These are phyloP conservation scores for Orbicella faveolata DNA, from an alignment of 64 coral and sea anemone species.

Conservation along the genomic window DNA sequence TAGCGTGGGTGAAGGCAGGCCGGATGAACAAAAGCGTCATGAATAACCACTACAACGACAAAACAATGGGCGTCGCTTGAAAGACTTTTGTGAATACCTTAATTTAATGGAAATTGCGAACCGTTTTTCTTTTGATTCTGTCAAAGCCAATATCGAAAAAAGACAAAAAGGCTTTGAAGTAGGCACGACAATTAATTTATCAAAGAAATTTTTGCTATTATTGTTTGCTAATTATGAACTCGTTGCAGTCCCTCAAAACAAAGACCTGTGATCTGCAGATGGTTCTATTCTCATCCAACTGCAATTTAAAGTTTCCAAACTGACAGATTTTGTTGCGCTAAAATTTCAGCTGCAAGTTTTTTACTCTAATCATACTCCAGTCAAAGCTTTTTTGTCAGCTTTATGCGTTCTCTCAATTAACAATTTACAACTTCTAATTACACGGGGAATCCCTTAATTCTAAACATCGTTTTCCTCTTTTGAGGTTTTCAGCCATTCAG, in stretches of 20 bases:
- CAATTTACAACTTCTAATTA: not conserved
- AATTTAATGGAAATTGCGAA: slow-evolving; percentile 18
- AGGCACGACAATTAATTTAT: not conserved
- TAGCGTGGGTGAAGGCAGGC: not conserved
- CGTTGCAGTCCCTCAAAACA: too few species aligned
- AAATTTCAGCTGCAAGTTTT: too few species aligned
- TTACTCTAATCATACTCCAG: not conserved
- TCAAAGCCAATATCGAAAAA: not conserved
- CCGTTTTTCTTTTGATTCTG: slow-evolving; percentile 6
- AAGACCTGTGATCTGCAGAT: too few species aligned
- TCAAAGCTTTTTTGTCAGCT: not conserved
- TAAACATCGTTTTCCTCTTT: not conserved
- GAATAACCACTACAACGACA: not conserved
- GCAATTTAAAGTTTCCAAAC: too few species aligned
- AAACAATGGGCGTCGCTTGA: not conserved
- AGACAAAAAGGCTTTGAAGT: not conserved
- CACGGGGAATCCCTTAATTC: not conserved
- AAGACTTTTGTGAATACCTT: not conserved
- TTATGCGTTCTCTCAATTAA: not conserved
- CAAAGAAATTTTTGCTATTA: not conserved
- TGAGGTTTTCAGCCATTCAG: not conserved
- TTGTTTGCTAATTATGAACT: not conserved
- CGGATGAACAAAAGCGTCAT: not conserved
- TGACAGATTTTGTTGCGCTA: too few species aligned
- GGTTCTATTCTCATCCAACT: too few species aligned